A percentile compares a stretch with the other conserved stretches of the same genome.
phyloP scores from a whole-genome alignment of 2,888 invertebrate species.

The Agrotis segetum region DNA sequence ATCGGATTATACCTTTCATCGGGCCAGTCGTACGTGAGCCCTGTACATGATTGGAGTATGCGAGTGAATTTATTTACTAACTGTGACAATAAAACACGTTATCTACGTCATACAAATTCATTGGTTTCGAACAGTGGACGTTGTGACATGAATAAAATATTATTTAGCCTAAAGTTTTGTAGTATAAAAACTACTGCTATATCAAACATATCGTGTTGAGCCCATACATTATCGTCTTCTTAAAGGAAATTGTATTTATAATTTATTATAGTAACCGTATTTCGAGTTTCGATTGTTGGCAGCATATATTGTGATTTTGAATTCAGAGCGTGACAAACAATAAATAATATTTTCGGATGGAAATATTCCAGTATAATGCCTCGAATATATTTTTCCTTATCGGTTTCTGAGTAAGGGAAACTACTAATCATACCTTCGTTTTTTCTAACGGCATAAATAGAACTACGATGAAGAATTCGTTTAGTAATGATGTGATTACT shows the following conservation, averaged over 20 bases:
- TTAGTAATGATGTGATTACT: background rate
- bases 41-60: conserved; percentile 83
- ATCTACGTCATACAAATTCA: conserved; percentile 82
- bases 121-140: conserved; percentile 71
- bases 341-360: conserved; percentile 45
- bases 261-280: conserved; percentile 12
- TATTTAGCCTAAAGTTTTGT: conserved; percentile 74
- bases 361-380: conserved; percentile 39
- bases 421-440: background rate
- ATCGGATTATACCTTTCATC: conserved; percentile 88
- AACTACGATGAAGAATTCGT: background rate
- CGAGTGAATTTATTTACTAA: conserved; percentile 84
- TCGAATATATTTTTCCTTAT: conserved; percentile 41
- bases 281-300: conserved; percentile 8
- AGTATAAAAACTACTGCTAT: conserved; percentile 64
- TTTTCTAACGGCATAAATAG: background rate
- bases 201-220: conserved; percentile 8
- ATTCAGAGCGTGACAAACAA: conserved; percentile 54
- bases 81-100: conserved; percentile 84
- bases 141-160: conserved; percentile 79
- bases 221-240: conserved; percentile 15
- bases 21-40: conserved; percentile 82
- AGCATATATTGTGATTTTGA: conserved; percentile 45
- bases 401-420: conserved; percentile 1
- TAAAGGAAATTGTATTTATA: conserved; percentile 29